These are phyloP conservation scores for Eubasilissa splendida DNA, from an alignment of 2,888 invertebrate species.

Conservation along the genomic window DNA sequence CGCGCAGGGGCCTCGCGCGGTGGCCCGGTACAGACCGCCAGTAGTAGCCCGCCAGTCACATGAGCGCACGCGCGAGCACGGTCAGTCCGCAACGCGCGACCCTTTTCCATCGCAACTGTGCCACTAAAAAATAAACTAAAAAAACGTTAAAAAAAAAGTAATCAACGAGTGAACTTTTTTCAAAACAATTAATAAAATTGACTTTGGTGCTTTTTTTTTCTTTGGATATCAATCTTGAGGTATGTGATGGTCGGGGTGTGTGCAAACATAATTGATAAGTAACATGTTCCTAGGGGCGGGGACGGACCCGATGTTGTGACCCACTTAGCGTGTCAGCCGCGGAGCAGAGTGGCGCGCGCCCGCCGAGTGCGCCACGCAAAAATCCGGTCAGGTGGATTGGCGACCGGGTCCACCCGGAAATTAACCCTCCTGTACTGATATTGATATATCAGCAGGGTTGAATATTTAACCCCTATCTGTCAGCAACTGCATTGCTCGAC, in stretches of 20 bases:
- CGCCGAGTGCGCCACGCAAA: neutral
- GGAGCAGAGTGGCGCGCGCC: neutral
- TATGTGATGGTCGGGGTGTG: constrained; percentile 25
- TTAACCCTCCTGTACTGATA: neutral
- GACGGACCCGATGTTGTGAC: neutral
- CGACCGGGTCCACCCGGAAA: neutral
- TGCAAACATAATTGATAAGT: constrained; percentile 4
- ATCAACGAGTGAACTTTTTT: constrained; percentile 1
- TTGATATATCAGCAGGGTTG: too few relatives aligned
- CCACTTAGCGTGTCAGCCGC: neutral
- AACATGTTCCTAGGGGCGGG: neutral
- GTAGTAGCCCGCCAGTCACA: constrained; percentile 21
- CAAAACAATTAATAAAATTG: neutral
- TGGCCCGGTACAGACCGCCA: constrained; percentile 9
- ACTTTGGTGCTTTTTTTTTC: constrained; percentile 15
- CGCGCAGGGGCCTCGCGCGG: constrained; percentile 14
- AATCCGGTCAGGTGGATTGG: neutral
- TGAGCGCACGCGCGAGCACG: constrained; percentile 16
- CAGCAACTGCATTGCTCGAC: too few relatives aligned
- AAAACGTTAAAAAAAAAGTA: neutral
- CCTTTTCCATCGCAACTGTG: constrained; percentile 21
- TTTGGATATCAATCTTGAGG: constrained; percentile 31
- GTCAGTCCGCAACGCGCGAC: constrained; percentile 33
- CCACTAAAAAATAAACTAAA: constrained; percentile 20
- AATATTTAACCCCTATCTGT: too few relatives aligned